Evolutionary conservation across 1,140 invertebrate genomes (phyloP).

Genomic region (Pseudomyrmex concolor): DNA sequence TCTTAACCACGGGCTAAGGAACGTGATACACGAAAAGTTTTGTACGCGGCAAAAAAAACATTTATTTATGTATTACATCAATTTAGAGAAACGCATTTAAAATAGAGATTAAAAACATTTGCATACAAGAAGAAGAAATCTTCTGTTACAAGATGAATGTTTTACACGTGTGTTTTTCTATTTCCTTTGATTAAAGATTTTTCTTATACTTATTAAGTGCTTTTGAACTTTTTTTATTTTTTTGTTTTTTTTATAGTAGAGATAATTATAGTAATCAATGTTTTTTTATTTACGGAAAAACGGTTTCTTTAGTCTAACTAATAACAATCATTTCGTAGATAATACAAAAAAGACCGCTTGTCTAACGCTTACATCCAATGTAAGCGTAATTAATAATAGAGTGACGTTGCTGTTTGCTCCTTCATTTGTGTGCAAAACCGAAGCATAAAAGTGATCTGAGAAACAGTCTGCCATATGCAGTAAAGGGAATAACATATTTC

Average conservation of each 20-base stretch:
- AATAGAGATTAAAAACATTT: not conserved
- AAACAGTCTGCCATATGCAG: not conserved
- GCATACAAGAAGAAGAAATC: not conserved
- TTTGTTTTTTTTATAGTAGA: too few species aligned
- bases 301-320: not conserved
- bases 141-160: too few species aligned
- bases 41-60: not conserved
- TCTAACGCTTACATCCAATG: too few species aligned
- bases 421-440: not conserved
- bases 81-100: conserved; percentile 35
- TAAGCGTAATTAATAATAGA: too few species aligned
- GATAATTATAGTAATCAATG: not conserved
- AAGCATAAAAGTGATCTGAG: not conserved
- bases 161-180: too few species aligned
- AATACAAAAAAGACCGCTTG: not conserved
- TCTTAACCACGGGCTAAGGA: conserved; percentile 33
- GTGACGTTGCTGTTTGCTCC: not conserved
- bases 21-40: conserved; percentile 30
- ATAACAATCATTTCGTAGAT: not conserved
- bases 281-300: not conserved
- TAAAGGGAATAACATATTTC: not conserved
- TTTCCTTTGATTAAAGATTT: too few species aligned
- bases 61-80: not conserved
- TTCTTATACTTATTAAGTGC: too few species aligned
- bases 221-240: too few species aligned